Base-by-base conservation (phyloP, 2,888 invertebrate genomes). In the Tholera decimalis region DNA sequence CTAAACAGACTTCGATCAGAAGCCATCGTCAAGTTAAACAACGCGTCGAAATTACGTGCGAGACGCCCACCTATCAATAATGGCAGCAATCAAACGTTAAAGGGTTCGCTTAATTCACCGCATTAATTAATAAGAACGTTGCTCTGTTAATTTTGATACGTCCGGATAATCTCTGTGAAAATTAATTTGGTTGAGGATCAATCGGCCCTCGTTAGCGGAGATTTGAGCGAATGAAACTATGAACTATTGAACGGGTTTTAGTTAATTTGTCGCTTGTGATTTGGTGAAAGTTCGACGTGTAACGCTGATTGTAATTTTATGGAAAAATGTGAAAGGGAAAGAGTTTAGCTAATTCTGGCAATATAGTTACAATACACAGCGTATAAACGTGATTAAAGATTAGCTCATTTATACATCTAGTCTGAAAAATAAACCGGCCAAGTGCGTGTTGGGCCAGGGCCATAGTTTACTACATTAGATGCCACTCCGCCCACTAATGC, bases 61-160 rank as follows among this genome's bases (percentile, higher is more conserved):
- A 28, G 5, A 30, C 39, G 8, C 46, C n/a, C n/a, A 22, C 1
- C 44, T 33, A 55, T 58, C 43, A 58, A 47, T 74, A 66, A 69
- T 71, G 61, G 47, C 50, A 43, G 43, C 69, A 58, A 65, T 80
- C 70, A 79, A 56, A 53, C 56, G 73, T 69, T 70, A 80, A 75
- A 82, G 70, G 68, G 35, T 54, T 37, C 49, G 28, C 46, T 33
- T 63, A 79, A 80, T 77, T 80, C 49, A 28, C 59, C 50, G 51
- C 44, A 66, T 65, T 79, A 71, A 74, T 79, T 70, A 72, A 63
- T 78, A 78, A 81, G 73, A 67, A 67, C 72, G 60, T 66, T 51
- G 55, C 65, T 63, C 66, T 56, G 50, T 50, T 66, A 80, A 70
- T 75, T 73, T 46, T 58, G 59, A 61, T 73, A 50, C 20, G 55